These are phyloP conservation scores for Pseudomyrmex sp. DNA, from an alignment of 1,140 invertebrate species.

Conservation along the genomic window DNA sequence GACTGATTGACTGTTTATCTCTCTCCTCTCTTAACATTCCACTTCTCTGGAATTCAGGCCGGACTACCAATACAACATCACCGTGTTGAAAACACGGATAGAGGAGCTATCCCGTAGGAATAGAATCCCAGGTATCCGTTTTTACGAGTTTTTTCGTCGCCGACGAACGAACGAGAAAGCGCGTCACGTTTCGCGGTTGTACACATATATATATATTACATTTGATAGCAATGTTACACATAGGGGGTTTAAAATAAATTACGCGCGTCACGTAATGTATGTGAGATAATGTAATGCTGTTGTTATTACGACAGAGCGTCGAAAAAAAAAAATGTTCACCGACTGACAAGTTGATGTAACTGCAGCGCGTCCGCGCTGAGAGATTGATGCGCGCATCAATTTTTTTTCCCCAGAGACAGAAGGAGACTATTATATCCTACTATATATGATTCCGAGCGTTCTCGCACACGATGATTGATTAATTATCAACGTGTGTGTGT, in stretches of 20 bases:
- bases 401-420: background rate
- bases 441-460: conserved; percentile 23
- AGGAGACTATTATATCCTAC: no score
- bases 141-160: no score
- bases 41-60: conserved; percentile 70
- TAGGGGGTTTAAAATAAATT: background rate
- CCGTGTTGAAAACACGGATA: conserved; percentile 5
- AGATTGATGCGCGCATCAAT: background rate
- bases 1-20: conserved; percentile 70
- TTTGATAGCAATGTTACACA: no score
- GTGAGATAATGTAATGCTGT: background rate
- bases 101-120: conserved; percentile 1
- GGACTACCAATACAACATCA: conserved; percentile 41
- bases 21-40: conserved; percentile 6
- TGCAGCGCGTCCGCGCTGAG: conserved; percentile 2
- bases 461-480: conserved; percentile 42
- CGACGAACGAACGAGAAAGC: no score
- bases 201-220: no score
- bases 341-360: conserved; percentile 3
- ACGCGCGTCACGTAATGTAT: background rate
- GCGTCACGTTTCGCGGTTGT: no score
- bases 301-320: conserved; percentile 18
- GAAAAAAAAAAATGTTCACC: conserved; percentile 22
- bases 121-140: background rate
- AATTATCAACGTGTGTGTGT: conserved; percentile 23